These are phyloP conservation scores for Triplophysa dalaica DNA, from an alignment of 2,113 vertebrate genomes.

Conservation along the genomic window DNA sequence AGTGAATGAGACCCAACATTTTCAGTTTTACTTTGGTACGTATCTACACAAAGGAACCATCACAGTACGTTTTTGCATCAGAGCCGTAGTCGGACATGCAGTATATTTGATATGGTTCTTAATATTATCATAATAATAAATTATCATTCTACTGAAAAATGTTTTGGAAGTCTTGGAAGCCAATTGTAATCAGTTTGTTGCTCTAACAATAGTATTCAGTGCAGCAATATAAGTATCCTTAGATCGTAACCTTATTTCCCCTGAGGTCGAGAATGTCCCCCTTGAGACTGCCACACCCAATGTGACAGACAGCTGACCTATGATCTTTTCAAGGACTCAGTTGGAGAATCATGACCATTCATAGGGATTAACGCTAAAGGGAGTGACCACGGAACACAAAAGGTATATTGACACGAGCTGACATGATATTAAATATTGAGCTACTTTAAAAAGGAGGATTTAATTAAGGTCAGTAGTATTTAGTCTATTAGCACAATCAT, in stretches of 20 bases:
- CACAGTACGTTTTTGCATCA: not conserved
- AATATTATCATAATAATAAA: too few relatives aligned
- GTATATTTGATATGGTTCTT: too few relatives aligned
- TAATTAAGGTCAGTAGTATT: not conserved
- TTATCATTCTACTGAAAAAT: too few relatives aligned
- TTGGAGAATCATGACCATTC: slow-evolving; percentile 49
- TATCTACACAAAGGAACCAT: not conserved
- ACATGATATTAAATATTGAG: slow-evolving; percentile 47
- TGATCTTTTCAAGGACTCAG: slow-evolving; percentile 55
- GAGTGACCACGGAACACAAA: slow-evolving; percentile 46
- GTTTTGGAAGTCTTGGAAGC: too few relatives aligned
- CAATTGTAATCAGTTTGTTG: not conserved
- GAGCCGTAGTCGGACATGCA: too few relatives aligned
- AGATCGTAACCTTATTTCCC: slow-evolving; percentile 47
- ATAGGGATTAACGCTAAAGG: slow-evolving; percentile 41
- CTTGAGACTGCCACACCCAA: slow-evolving; percentile 53
- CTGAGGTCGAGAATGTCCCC: slow-evolving; percentile 56
- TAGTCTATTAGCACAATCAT: slow-evolving; percentile 24
- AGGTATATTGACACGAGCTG: slow-evolving; percentile 40
- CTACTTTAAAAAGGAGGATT: slow-evolving; percentile 26
- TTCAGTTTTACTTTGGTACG: too few relatives aligned
- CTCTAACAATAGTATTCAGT: slow-evolving; percentile 10
- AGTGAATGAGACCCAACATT: too few relatives aligned
- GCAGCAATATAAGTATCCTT: slow-evolving; percentile 49
- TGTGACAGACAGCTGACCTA: slow-evolving; percentile 58